Base-by-base conservation (phyloP, 2,888 invertebrate species). In the Drosophila pegasa region DNA sequence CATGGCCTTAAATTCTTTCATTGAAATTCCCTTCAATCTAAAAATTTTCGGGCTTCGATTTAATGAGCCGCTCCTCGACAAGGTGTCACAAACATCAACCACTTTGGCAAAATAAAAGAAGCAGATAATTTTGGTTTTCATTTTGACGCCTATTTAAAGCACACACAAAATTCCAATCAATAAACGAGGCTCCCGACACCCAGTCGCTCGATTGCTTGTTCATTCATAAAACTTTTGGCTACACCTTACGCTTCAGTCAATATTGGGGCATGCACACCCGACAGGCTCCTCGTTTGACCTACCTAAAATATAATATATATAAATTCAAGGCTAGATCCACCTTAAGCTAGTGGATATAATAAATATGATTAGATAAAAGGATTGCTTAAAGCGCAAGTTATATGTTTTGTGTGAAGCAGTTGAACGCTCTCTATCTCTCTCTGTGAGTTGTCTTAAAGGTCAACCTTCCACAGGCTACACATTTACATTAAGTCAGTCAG, bases 221-320 rank as follows among this genome's bases (percentile, higher is more conserved):
- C 68, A 73, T 78, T 77, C 74, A 75, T 78, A 73, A 73, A 74
- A 78, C 38, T 74, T 75, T 55, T 27, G 33, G 37, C 35, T 22
- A 33, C 25, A 22, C 25, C 31, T 63, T 31, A 59, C 61, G 75
- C 56, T 40, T 59, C 61, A 74, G 56, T 77, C 74, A 31, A 50
- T 50, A 16, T 16, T 37, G n/a, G 45, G 40, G 35, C 33, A 12
- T 33, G 43, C 50, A 35, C 29, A 45, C 54, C 59, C 71, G 80
- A 80, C 80, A 72, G 72, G 68, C 72, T 72, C 55, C 14, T 16
- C 33, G 16, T 52, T 47, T 37, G 47, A 16, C 22, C 20, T 3
- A 25, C 9, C 18, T 5, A 52, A 12, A 33, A 37, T n/a, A 29
- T 10, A 22, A 22, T 41, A 7, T 14, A 41, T 20, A 50, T 43